Conservation (phyloP, 2,797 vertebrate genomes). For the Garrulus glandarius region DNA sequence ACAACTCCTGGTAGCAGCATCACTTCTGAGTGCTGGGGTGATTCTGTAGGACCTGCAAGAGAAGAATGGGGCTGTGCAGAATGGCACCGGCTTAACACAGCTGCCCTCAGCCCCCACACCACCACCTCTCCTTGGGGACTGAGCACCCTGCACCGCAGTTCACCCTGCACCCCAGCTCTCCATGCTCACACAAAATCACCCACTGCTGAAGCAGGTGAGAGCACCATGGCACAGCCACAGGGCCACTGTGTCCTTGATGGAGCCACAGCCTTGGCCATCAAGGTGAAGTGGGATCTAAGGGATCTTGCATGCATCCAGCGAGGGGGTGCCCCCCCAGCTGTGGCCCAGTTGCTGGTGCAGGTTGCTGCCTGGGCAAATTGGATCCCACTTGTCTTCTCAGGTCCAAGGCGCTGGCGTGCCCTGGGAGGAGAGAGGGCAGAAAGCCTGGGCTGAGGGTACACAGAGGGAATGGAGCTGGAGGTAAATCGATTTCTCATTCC, state of each 20-base stretch:
- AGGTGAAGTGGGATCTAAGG: not conserved
- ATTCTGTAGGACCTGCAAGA: not conserved
- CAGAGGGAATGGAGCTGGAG: not conserved
- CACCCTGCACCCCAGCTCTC: not conserved
- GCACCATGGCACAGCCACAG: not conserved
- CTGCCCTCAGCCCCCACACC: not conserved
- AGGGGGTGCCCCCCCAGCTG: not conserved
- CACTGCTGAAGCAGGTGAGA: not conserved
- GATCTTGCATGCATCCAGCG: not conserved
- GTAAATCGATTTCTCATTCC: not conserved
- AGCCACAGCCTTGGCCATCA: not conserved
- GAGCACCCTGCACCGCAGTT: not conserved
- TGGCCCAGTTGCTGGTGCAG: not conserved
- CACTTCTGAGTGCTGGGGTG: accelerated
- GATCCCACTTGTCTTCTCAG: not conserved
- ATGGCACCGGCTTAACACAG: not conserved
- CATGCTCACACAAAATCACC: not conserved
- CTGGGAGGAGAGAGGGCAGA: not conserved
- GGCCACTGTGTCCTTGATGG: not conserved
- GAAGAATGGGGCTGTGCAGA: not conserved
- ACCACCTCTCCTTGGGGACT: not conserved
- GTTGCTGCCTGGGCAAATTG: not conserved
- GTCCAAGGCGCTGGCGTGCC: accelerated
- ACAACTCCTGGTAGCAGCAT: not conserved
- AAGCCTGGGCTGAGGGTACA: not conserved